These are phyloP conservation scores for Heliornis fulica DNA, from an alignment of 2,113 vertebrate genomes.

Conservation along the genomic window DNA sequence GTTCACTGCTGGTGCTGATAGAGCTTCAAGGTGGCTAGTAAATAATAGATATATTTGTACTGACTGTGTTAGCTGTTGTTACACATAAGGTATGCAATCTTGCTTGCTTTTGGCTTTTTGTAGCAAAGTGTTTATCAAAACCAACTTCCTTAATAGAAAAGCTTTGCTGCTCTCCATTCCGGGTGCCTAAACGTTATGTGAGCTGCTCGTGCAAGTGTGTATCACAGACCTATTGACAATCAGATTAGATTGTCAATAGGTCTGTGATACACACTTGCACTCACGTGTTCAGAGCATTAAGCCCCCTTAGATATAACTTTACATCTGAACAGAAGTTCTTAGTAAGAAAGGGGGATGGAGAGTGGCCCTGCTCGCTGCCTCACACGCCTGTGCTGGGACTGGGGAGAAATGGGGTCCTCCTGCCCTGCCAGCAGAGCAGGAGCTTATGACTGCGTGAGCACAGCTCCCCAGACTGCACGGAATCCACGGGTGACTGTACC, in stretches of 20 bases:
- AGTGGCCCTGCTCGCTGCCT: not conserved
- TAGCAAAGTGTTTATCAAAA: not conserved
- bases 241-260: not conserved
- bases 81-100: not conserved
- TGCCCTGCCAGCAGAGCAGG: too few species aligned
- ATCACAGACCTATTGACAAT: not conserved
- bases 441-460: not conserved
- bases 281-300: constrained; percentile 5
- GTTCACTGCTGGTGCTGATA: not conserved
- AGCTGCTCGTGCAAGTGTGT: constrained; percentile 1
- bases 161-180: not conserved
- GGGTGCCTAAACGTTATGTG: not conserved
- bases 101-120: not conserved
- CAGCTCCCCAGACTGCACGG: not conserved
- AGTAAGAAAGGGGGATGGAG: not conserved
- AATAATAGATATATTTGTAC: constrained; percentile 49
- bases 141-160: not conserved
- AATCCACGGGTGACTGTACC: accelerated
- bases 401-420: not conserved
- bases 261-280: not conserved
- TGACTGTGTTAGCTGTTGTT: constrained; percentile 9
- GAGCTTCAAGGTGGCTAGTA: constrained; percentile 39
- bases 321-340: constrained; percentile 30
- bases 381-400: accelerated
- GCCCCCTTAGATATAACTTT: not conserved